phyloP scores from a whole-genome alignment of 2,797 vertebrate genomes.

The Intellagama lesueurii region DNA sequence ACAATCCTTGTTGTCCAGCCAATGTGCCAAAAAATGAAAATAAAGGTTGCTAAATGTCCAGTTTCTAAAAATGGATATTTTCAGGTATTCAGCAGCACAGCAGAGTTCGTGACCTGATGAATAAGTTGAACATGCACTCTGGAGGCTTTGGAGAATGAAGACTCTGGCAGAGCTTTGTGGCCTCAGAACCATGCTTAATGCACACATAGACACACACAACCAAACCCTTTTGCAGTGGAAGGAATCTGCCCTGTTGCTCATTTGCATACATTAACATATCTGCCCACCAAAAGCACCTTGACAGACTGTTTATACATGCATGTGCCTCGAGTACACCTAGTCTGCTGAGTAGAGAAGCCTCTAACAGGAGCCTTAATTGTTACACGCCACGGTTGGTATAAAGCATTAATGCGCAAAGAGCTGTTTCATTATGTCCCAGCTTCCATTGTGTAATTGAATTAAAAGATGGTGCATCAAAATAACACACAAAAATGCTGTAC shows the following conservation, averaged over 20 bases:
- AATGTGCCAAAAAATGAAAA: too few relatives aligned
- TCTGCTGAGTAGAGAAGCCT: conserved; percentile 4
- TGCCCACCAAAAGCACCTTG: neutral
- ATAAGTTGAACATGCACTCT: too few relatives aligned
- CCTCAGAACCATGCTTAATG: too few relatives aligned
- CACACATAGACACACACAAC: neutral
- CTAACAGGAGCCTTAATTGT: conserved; percentile 1
- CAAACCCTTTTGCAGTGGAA: neutral
- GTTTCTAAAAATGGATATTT: too few relatives aligned
- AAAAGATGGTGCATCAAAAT: conserved; percentile 21
- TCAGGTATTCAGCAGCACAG: too few relatives aligned
- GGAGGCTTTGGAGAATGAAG: too few relatives aligned
- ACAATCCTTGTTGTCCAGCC: too few relatives aligned
- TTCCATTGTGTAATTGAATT: conserved; percentile 34
- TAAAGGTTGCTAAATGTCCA: too few relatives aligned
- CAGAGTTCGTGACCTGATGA: too few relatives aligned
- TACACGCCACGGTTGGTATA: conserved; percentile 6
- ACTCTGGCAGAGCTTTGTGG: too few relatives aligned
- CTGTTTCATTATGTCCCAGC: conserved; percentile 2
- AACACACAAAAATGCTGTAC: conserved; percentile 9
- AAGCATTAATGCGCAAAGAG: conserved; percentile 4
- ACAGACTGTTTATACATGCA: neutral
- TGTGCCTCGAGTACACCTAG: neutral
- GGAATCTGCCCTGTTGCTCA: neutral
- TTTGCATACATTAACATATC: neutral